Evolutionary conservation across 2,113 vertebrate species (phyloP), one percentile per base, ranked within the genome.

Genomic region (Myxocyprinus asiaticus): DNA sequence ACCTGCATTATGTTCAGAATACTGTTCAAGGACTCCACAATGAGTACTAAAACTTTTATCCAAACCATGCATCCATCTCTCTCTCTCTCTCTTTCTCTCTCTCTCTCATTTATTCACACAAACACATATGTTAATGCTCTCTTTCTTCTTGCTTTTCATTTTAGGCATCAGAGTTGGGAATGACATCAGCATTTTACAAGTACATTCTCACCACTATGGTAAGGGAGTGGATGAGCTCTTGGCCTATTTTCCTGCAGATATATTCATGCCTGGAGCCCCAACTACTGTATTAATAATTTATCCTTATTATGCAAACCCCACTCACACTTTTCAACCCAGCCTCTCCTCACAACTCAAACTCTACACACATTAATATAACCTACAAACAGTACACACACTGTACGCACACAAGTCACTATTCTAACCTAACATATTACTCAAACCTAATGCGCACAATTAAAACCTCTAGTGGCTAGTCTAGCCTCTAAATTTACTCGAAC

Each of bases 161-260:
- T 14, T 47, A 95, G 94, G 94, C 96, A 0, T 94, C 93, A 0
- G 96, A 97, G 86, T 81, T 97, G 83, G 95, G 96, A 71, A 97
- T 97, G 96, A 97, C 92, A 14, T 95, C 96, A 6, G 93, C 94
- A 0, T 96, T 95, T 93, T 96, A 97, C 88, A 97, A 96, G 85
- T 97, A 96, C 91, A 97, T 97, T 86, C 93, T 96, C 81, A 97
- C 96, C 62, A 97, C 95, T 51, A 95, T 97, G 96, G 96, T 97
- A 87, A 92, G 95, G 91, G 84, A 48, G 53, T 14, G 33, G 14
- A 50, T 33, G 55, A 9, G 67, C 11, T 48, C 11, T 64, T 69
- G 9, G 45, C 56, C 10, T 78, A 62, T 76, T 71, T 53, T 56
- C 55, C 15, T 12, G n/a, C 69, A 80, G 48, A 47, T 75, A 67